Evolutionary conservation across 1,140 invertebrate species (phyloP), one percentile per base, ranked within the genome.

Genomic region (Orius insidiosus): DNA sequence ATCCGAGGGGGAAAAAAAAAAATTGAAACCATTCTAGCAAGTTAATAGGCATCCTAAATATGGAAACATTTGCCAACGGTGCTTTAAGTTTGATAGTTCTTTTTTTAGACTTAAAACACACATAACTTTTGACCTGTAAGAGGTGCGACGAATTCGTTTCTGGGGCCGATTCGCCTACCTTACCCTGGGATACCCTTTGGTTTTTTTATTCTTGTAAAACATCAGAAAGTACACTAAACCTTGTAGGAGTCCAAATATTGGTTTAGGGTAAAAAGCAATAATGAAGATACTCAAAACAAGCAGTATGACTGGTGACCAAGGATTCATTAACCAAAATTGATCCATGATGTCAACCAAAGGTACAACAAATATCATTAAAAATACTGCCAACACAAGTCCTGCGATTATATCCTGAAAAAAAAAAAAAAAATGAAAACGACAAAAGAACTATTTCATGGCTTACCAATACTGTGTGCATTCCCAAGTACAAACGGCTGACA

Each of bases 381-480:
- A 9, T 19, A 72, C 58, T 0, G 81, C 74, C 48, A 87, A 65
- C 8, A 70, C 14, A 38, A 89, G 59, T 5, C 85, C 85, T 30
- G 69, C 80, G 39, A 84, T 60, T 44, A 89, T 70, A 57, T 88
- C 88, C 78, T 81, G 56, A 71, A 44, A 46, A 52, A 50, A 33
- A 47, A 40, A 9, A 36, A 40, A 42, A 38, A 40, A 39, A 44
- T 45, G n/a, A n/a, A n/a, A n/a, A n/a, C n/a, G n/a, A n/a, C n/a
- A n/a, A n/a, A n/a, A n/a, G n/a, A n/a, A n/a, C n/a, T n/a, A n/a
- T n/a, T n/a, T n/a, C n/a, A n/a, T n/a, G n/a, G n/a, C 68, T 72
- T 63, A 82, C 80, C 59, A 90, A 63, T 45, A 89, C 74, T 49
- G 82, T 80, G 60, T 94, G 89, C 85, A 94, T 93, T 53, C 89